Conservation (phyloP, 1,140 invertebrate genomes). For the Drosophila mojavensis region DNA sequence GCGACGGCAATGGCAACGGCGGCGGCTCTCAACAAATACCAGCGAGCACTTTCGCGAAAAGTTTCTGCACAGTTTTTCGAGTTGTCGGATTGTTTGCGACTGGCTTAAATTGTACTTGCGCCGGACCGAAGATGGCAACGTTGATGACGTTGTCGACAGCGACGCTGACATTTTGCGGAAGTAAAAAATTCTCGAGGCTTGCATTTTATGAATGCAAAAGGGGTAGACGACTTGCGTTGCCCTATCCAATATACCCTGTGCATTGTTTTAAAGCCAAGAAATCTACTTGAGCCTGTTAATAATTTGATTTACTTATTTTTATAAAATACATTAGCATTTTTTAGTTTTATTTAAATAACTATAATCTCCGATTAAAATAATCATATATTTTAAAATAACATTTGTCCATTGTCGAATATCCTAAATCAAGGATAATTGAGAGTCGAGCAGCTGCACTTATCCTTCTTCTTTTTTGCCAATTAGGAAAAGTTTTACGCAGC, state of each 20-base stretch:
- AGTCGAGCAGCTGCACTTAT: background rate
- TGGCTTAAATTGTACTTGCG: constrained; percentile 47
- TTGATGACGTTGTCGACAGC: constrained; percentile 56
- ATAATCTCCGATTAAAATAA: too few species aligned
- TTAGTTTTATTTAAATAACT: too few species aligned
- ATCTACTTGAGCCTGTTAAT: too few species aligned
- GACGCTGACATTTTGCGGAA: constrained; percentile 68
- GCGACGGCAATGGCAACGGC: constrained; percentile 1
- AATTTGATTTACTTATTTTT: too few species aligned
- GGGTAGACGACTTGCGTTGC: constrained; percentile 22
- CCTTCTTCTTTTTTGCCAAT: constrained; percentile 53
- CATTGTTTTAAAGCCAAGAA: background rate
- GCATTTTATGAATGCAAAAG: constrained; percentile 64
- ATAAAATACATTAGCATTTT: too few species aligned
- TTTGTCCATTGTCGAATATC: too few species aligned
- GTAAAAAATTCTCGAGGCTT: constrained; percentile 72
- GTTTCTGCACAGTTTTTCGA: constrained; percentile 61
- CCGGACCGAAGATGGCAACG: constrained; percentile 37
- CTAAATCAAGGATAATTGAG: background rate
- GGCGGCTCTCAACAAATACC: constrained; percentile 48
- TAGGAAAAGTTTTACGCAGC: constrained; percentile 61
- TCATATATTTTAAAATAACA: too few species aligned
- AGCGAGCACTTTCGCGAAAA: constrained; percentile 43
- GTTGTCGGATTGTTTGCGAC: constrained; percentile 53
- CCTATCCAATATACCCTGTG: background rate